Conservation (phyloP, 2,888 invertebrate genomes). For the Willowsia nigromaculata region DNA sequence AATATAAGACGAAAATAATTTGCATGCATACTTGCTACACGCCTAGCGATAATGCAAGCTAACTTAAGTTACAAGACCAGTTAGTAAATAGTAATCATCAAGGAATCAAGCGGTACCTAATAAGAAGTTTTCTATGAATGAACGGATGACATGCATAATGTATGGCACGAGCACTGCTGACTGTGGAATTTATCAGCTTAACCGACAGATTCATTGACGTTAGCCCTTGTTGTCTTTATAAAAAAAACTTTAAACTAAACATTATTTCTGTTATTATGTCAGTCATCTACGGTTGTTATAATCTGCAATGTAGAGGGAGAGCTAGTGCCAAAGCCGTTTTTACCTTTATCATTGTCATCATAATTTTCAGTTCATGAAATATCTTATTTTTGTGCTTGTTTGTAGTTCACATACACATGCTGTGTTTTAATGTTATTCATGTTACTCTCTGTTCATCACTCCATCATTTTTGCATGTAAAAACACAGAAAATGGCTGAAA, state of each 20-base stretch:
- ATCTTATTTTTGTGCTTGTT: not conserved
- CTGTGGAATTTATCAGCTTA: not conserved
- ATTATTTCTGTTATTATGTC: not conserved
- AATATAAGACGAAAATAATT: not conserved
- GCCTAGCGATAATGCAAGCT: too few species aligned
- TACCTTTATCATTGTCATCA: not conserved
- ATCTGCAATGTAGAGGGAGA: not conserved
- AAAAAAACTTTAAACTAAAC: not conserved
- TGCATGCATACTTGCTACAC: not conserved
- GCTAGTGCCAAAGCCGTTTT: not conserved
- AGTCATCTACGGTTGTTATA: not conserved
- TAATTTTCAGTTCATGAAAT: not conserved
- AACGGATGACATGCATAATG: constrained; percentile 13
- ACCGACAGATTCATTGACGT: not conserved
- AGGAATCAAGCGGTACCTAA: not conserved
- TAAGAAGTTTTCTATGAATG: not conserved
- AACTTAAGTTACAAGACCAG: too few species aligned
- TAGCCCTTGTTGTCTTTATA: constrained; percentile 1
- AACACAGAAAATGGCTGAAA: constrained; percentile 19
- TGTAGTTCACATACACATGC: constrained; percentile 28
- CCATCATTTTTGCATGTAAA: constrained; percentile 30
- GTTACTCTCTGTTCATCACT: constrained; percentile 38
- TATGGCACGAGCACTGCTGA: constrained; percentile 5
- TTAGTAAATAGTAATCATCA: constrained; percentile 22
- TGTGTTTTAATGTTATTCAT: constrained; percentile 37